Evolutionary conservation across 2,797 vertebrate genomes (phyloP).

Genomic region (Periparus ater): DNA sequence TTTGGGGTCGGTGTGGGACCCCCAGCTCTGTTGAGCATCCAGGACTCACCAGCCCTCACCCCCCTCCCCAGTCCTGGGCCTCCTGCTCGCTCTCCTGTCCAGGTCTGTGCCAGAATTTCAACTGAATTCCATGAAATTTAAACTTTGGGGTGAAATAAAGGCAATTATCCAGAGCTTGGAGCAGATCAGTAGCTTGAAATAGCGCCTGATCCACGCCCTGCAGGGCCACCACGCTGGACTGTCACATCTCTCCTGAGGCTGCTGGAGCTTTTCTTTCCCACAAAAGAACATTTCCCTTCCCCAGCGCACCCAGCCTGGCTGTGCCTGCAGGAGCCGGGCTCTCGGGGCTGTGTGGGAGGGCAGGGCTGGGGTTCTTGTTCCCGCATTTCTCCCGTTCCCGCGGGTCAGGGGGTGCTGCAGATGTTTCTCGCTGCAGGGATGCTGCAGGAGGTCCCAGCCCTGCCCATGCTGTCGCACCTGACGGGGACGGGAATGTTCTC

Average conservation of each 20-base stretch:
- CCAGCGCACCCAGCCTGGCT: neutral
- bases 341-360: neutral
- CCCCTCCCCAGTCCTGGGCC: neutral
- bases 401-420: neutral
- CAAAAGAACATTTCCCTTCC: neutral
- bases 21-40: no score
- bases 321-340: neutral
- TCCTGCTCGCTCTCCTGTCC: neutral
- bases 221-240: neutral
- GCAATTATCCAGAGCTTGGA: neutral
- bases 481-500: neutral
- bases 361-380: neutral
- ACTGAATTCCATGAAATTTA: neutral
- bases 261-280: neutral
- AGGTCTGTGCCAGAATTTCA: neutral
- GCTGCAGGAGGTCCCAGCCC: neutral
- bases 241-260: neutral
- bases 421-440: fast-evolving
- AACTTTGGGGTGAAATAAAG: neutral
- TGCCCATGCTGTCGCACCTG: neutral
- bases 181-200: neutral
- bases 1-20: neutral
- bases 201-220: neutral
- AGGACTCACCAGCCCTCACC: fast-evolving
- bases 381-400: neutral